These are phyloP conservation scores for Rhopilema esculentum DNA, from an alignment of 30 jellyfish, hydroid and myxozoan genomes.

Conservation along the genomic window DNA sequence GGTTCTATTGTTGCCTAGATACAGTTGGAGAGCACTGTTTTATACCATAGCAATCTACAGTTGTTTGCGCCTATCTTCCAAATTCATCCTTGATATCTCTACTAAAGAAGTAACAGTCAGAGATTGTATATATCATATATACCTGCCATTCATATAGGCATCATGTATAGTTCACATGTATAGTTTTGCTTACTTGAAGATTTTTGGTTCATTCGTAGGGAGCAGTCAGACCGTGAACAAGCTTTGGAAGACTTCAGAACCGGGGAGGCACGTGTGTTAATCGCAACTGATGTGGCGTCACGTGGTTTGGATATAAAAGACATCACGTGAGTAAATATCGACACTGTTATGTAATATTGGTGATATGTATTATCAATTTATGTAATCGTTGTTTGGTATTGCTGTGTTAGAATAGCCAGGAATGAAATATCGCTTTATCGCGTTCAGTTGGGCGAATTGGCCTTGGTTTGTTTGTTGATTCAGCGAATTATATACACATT, in stretches of 20 bases:
- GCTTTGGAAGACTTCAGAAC: slow-evolving; percentile 92
- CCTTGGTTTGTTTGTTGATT: neutral
- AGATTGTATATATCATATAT: too few species aligned
- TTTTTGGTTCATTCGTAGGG: slow-evolving; percentile 47
- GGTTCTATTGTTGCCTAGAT: too few species aligned
- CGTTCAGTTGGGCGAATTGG: neutral
- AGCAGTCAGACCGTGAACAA: slow-evolving; percentile 94
- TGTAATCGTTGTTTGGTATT: neutral
- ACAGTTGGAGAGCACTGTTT: too few species aligned
- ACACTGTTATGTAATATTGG: neutral
- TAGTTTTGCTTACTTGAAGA: neutral
- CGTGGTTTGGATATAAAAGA: slow-evolving; percentile 98
- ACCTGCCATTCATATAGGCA: too few species aligned
- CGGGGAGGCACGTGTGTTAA: slow-evolving; percentile 95
- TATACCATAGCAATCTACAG: too few species aligned
- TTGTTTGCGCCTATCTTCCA: too few species aligned
- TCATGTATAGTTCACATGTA: too few species aligned
- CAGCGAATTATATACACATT: neutral
- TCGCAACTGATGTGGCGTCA: slow-evolving; percentile 99
- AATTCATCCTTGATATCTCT: too few species aligned
- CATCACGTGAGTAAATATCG: slow-evolving; percentile 76
- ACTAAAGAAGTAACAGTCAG: too few species aligned
- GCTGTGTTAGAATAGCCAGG: neutral
- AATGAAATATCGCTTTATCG: too few species aligned
- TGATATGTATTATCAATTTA: neutral